Evolutionary conservation across 23 tunicate species (phyloP), one percentile per base, ranked within the genome.

Genomic region (Styela clava): DNA sequence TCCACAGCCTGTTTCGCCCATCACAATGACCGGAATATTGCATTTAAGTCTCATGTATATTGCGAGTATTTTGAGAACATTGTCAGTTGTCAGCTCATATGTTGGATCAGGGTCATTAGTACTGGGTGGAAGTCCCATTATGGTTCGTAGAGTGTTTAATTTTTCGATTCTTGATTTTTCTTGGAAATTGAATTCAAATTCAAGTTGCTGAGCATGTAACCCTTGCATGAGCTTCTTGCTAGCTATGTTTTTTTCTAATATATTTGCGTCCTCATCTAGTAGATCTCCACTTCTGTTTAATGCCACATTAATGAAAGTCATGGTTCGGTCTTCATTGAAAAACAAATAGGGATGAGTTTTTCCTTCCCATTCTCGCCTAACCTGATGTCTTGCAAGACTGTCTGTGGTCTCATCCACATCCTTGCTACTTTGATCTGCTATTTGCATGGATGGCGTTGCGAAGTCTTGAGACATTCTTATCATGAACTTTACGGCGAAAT

Each of bases 381-480:
- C 63, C 62, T 83, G 91, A 81, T 86, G 84, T 34, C 2, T 71
- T 34, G 72, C 74, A 21, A 78, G 62, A 34, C 31, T 69, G 3
- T 74, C 25, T 3, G 20, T 22, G 23, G 31, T 33, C 5, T 34
- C 29, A 19, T 2, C 83, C 20, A 32, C 52, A 28, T 68, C 34
- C 83, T 32, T 23, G 31, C 28, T 5, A 25, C 51, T 63, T 33
- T 76, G 1, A 29, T 76, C 81, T 7, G 81, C 35, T 21, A 76
- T 76, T 7, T n/a, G 79, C 7, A 85, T 30, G 1, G 95, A 89
- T 5, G 95, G 95, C 0, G 95, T 89, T 31, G 95, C 95, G 74
- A 89, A 89, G 68, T 89, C 95, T 77, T 81, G 95, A 18, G 95
- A 89, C 95, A 89, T 89, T 61, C 86, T 33, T 19, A 89, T 89